phyloP scores from a whole-genome alignment of 2,888 invertebrate genomes.

The Neoitamus cyanurus region DNA sequence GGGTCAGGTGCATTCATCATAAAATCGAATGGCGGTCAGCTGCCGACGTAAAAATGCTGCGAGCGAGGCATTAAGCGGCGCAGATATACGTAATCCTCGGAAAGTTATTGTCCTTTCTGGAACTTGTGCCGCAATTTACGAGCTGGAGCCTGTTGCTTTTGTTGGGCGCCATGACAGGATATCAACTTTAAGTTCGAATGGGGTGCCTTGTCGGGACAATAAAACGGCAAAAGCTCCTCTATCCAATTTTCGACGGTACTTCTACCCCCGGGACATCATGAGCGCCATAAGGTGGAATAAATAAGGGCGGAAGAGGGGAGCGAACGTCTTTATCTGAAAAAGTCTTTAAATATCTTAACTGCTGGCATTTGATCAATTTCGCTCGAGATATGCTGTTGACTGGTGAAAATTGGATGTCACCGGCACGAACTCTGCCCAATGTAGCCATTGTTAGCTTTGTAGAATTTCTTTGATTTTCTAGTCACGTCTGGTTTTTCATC shows the following conservation, averaged over 20 bases:
- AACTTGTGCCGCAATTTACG: constrained; percentile 31
- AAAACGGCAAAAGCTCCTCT: constrained; percentile 15
- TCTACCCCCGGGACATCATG: neutral
- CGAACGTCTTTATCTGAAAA: constrained; percentile 37
- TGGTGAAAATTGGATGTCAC: constrained; percentile 45
- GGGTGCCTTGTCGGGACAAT: constrained; percentile 25
- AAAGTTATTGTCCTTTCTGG: constrained; percentile 30
- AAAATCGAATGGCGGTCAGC: constrained; percentile 29
- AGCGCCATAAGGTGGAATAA: constrained; percentile 22
- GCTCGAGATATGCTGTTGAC: constrained; percentile 37
- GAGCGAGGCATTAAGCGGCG: constrained; percentile 19
- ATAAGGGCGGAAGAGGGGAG: neutral
- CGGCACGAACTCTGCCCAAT: constrained; percentile 40
- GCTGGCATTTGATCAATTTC: constrained; percentile 43
- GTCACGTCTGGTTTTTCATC: constrained; percentile 44
- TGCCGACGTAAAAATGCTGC: neutral
- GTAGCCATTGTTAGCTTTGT: constrained; percentile 35
- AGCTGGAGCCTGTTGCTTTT: constrained; percentile 34
- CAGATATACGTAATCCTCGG: constrained; percentile 28
- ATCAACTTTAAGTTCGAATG: constrained; percentile 37
- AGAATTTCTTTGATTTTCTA: constrained; percentile 34
- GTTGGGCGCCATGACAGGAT: constrained; percentile 14
- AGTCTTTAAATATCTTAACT: constrained; percentile 44
- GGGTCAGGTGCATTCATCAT: constrained; percentile 41
- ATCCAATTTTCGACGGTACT: constrained; percentile 25